These are phyloP conservation scores for Alfaro cultratus DNA, from an alignment of 2,797 vertebrate genomes.

Conservation along the genomic window DNA sequence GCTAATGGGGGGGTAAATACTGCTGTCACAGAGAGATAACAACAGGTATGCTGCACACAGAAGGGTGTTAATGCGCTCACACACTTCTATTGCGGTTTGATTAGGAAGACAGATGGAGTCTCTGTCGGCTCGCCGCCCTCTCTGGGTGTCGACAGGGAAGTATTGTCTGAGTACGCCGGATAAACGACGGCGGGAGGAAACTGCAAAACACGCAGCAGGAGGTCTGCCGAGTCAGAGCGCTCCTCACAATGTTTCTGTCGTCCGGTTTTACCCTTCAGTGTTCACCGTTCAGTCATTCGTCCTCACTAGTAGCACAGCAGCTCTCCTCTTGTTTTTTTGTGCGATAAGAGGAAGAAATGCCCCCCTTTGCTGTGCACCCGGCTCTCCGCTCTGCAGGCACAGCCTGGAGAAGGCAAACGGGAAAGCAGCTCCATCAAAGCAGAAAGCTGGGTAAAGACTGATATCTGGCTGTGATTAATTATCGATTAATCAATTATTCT, in stretches of 20 bases:
- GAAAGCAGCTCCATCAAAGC: constrained; percentile 17
- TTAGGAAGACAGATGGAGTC: constrained; percentile 73
- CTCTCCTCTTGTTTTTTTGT: constrained; percentile 27
- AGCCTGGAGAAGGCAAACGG: constrained; percentile 32
- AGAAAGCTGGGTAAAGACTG: constrained; percentile 21
- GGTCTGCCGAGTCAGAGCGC: constrained; percentile 47
- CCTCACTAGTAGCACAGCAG: constrained; percentile 43
- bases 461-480: background rate
- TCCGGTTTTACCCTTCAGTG: constrained; percentile 24
- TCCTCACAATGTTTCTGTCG: constrained; percentile 57
- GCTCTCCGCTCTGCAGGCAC: constrained; percentile 42
- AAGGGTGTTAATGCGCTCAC: constrained; percentile 42
- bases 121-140: constrained; percentile 61
- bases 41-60: constrained; percentile 41
- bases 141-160: constrained; percentile 40
- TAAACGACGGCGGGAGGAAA: constrained; percentile 15
- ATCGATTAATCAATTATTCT: too few species aligned
- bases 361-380: constrained; percentile 33
- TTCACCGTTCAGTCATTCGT: constrained; percentile 73
- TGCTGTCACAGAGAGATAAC: constrained; percentile 25
- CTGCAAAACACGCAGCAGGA: constrained; percentile 54
- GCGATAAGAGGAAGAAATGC: constrained; percentile 34
- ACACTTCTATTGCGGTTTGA: constrained; percentile 60
- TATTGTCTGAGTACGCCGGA: constrained; percentile 26
- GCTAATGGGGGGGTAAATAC: constrained; percentile 1